Conservation (phyloP, 1,140 invertebrate genomes). For the Drosophila azteca region DNA sequence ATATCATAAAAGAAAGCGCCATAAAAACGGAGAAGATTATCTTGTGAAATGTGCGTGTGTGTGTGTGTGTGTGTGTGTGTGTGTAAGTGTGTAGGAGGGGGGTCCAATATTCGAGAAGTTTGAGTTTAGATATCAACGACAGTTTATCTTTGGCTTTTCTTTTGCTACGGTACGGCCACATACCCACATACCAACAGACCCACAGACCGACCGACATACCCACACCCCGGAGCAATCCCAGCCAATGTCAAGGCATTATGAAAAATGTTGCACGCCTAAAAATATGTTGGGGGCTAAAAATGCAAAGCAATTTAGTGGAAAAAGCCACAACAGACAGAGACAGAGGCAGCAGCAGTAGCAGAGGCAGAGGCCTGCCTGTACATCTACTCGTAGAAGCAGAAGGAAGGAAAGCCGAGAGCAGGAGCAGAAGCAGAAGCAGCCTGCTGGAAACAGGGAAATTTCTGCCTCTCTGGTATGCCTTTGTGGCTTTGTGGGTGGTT, state of each 20-base stretch:
- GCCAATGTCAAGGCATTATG: constrained; percentile 58
- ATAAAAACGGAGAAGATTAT: constrained; percentile 41
- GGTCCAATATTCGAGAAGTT: constrained; percentile 2
- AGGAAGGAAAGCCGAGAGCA: background rate
- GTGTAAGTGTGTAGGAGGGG: too few species aligned
- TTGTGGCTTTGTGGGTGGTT: constrained; percentile 42
- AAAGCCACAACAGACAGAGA: constrained; percentile 34
- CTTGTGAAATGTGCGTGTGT: constrained; percentile 10
- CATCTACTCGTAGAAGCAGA: background rate
- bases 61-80: too few species aligned
- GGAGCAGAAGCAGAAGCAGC: constrained; percentile 22
- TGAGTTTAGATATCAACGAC: constrained; percentile 60
- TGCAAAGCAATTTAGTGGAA: constrained; percentile 69
- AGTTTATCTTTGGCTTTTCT: constrained; percentile 57
- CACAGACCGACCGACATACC: too few species aligned
- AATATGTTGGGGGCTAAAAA: constrained; percentile 59
- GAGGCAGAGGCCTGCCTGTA: too few species aligned
- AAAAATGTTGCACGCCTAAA: constrained; percentile 70
- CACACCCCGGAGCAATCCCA: background rate
- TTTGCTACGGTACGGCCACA: too few species aligned
- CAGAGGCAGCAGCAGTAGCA: constrained; percentile 4
- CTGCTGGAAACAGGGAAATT: constrained; percentile 36
- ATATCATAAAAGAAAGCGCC: constrained; percentile 66
- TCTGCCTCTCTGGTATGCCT: constrained; percentile 35
- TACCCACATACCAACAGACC: too few species aligned